phyloP scores from a whole-genome alignment of 2,113 vertebrate genomes.

The Phrynosoma platyrhinos region DNA sequence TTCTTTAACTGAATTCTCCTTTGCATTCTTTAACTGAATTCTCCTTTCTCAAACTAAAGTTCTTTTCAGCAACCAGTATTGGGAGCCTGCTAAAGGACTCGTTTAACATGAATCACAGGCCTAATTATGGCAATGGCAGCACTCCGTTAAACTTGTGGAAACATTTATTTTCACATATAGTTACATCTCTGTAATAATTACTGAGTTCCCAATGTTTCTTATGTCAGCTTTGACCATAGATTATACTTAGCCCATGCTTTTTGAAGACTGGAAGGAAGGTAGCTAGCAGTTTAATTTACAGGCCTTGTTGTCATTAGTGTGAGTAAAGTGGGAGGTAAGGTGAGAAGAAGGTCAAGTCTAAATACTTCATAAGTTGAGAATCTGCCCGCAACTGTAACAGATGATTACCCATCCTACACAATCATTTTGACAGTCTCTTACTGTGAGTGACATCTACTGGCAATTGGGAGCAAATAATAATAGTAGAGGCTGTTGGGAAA shows the following conservation, averaged over 20 bases:
- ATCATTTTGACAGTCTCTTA: constrained; percentile 58
- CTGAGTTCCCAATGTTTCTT: constrained; percentile 56
- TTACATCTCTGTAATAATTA: constrained; percentile 61
- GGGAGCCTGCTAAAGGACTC: constrained; percentile 35
- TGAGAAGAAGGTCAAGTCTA: constrained; percentile 58
- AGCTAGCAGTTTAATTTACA: constrained; percentile 58
- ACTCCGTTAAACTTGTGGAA: constrained; percentile 57
- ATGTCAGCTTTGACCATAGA: constrained; percentile 55
- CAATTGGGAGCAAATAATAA: background rate
- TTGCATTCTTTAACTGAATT: constrained; percentile 30
- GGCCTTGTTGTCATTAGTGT: constrained; percentile 53
- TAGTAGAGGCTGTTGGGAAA: too few species aligned
- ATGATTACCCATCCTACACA: constrained; percentile 48
- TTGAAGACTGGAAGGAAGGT: constrained; percentile 51
- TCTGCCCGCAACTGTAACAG: constrained; percentile 34
- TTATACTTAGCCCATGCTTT: constrained; percentile 51
- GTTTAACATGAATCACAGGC: constrained; percentile 59
- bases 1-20: constrained; percentile 10
- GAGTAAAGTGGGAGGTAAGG: constrained; percentile 52
- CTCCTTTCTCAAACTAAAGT: constrained; percentile 3
- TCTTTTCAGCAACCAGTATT: constrained; percentile 41
- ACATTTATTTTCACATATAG: constrained; percentile 58
- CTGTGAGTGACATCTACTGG: constrained; percentile 74
- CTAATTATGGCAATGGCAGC: constrained; percentile 61
- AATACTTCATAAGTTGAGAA: constrained; percentile 45